Conservation (phyloP, 2,797 vertebrate species). For the Eurystomus glaucurus region DNA sequence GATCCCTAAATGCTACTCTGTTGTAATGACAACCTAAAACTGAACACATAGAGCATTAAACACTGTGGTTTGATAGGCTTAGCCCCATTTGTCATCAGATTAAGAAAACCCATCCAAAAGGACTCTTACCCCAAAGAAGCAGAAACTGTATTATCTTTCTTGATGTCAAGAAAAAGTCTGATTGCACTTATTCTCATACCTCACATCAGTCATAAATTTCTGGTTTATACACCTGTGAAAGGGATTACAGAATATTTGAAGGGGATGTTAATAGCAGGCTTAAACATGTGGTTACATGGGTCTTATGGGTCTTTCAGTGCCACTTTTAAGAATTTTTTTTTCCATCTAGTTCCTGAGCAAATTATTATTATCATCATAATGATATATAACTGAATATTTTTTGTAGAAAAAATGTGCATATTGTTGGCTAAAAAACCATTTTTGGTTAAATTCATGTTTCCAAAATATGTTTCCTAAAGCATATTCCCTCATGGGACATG, state of each 20-base stretch:
- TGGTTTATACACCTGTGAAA: background rate
- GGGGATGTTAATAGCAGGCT: background rate
- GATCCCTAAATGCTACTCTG: background rate
- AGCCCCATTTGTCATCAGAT: background rate
- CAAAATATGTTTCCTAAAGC: background rate
- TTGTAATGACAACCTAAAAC: background rate
- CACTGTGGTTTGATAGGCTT: background rate
- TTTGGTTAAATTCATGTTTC: background rate
- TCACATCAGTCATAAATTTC: background rate
- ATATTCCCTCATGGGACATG: background rate
- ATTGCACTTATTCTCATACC: background rate
- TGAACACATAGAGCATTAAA: background rate
- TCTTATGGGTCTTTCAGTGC: background rate
- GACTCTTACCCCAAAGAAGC: accelerated
- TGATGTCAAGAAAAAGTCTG: background rate
- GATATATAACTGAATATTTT: background rate
- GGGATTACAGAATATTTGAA: background rate
- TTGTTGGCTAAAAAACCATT: background rate
- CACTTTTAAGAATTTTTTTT: background rate
- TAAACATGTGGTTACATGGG: background rate
- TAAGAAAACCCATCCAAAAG: background rate
- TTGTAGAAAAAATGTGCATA: background rate
- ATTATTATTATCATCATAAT: background rate
- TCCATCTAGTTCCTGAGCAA: background rate
- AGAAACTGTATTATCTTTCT: background rate